Evolutionary conservation across 2,888 invertebrate species (phyloP).

Genomic region (Ichneumoninae sp.): DNA sequence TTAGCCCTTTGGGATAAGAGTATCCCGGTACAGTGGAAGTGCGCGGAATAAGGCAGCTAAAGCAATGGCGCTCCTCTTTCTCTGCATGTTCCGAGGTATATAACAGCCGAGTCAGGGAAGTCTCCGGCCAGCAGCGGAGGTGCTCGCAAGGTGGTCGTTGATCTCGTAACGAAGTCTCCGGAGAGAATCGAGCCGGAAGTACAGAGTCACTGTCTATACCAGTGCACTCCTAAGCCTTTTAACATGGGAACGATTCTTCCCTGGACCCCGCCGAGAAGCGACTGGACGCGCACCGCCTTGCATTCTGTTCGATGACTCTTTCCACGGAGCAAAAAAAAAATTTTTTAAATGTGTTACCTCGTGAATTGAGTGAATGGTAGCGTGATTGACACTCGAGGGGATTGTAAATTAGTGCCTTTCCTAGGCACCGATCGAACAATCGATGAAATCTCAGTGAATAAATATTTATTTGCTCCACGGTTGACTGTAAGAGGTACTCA

Average conservation of each 20-base stretch:
- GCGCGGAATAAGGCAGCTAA: slow-evolving; percentile 27
- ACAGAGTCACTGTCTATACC: slow-evolving; percentile 17
- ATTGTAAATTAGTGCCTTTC: background rate
- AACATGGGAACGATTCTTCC: slow-evolving; percentile 31
- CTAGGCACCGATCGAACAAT: background rate
- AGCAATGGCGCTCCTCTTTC: slow-evolving; percentile 3
- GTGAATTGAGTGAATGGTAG: background rate
- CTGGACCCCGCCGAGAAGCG: background rate
- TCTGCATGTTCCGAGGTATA: slow-evolving; percentile 13
- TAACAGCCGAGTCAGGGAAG: slow-evolving; percentile 30
- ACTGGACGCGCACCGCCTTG: background rate
- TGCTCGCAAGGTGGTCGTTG: slow-evolving; percentile 51
- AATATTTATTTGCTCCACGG: background rate
- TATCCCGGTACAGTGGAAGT: slow-evolving; percentile 8
- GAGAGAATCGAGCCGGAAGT: slow-evolving; percentile 60
- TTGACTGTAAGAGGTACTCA: background rate
- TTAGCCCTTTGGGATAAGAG: slow-evolving; percentile 38
- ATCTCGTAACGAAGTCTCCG: slow-evolving; percentile 57
- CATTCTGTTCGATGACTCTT: background rate
- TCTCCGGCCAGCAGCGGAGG: slow-evolving; percentile 8
- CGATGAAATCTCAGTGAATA: background rate
- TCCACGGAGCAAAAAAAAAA: background rate
- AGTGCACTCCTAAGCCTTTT: slow-evolving; percentile 32
- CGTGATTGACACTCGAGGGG: background rate
- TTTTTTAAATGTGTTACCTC: background rate